phyloP scores from a whole-genome alignment of 37 sponge, comb jelly and placozoan species.

The Lycopodina hypogea region DNA sequence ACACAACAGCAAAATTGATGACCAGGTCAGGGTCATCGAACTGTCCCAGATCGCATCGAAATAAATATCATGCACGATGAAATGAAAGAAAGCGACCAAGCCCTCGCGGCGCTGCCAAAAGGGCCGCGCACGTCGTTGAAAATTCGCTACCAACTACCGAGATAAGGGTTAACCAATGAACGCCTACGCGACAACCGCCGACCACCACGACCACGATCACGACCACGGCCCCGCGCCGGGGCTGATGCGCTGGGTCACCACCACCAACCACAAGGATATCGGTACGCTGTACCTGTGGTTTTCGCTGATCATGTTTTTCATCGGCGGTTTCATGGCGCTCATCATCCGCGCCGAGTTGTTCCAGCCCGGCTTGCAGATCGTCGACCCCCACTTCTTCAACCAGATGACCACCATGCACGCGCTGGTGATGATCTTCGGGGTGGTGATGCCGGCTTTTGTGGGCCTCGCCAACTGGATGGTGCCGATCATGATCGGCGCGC shows the following conservation, averaged over 20 bases:
- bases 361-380: background rate
- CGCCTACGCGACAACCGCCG: too few relatives aligned
- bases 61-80: too few relatives aligned
- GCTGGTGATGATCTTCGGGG: constrained; percentile 1
- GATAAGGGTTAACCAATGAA: too few relatives aligned
- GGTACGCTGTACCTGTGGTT: constrained; percentile 1
- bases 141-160: too few relatives aligned
- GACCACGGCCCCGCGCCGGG: too few relatives aligned
- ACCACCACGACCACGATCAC: too few relatives aligned
- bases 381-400: background rate
- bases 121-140: too few relatives aligned
- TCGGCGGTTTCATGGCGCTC: constrained; percentile 1
- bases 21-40: too few relatives aligned
- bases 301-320: background rate
- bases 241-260: background rate
- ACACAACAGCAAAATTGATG: too few relatives aligned
- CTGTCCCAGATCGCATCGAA: too few relatives aligned
- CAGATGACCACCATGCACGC: constrained; percentile 7
- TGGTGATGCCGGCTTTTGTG: background rate
- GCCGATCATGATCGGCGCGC: constrained; percentile 7
- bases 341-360: background rate
- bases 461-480: background rate
- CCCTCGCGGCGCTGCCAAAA: too few relatives aligned
- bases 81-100: too few relatives aligned
- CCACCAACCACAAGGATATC: constrained; percentile 3